Conservation (phyloP, 2,888 invertebrate genomes). For the Chaitophorus viminalis region DNA sequence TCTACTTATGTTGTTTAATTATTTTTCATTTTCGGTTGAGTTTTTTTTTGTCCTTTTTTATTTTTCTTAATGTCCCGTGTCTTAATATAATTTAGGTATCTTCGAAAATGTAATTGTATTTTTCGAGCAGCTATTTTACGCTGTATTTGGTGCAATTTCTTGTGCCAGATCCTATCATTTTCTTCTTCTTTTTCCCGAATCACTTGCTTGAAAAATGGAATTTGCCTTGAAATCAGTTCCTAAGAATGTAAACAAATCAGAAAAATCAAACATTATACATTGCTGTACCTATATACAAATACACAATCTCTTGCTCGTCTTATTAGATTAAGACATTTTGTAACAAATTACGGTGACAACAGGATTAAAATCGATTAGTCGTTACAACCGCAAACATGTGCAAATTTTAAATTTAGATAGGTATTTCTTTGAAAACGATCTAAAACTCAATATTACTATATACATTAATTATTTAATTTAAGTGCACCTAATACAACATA, state of each 20-base stretch:
- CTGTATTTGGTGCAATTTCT: slow-evolving; percentile 68
- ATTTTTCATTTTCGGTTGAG: background rate
- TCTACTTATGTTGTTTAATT: background rate
- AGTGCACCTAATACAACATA: too few species aligned
- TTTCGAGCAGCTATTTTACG: slow-evolving; percentile 66
- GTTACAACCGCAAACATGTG: too few species aligned
- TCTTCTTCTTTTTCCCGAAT: slow-evolving; percentile 73
- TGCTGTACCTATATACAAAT: too few species aligned
- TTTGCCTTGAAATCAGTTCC: slow-evolving; percentile 71
- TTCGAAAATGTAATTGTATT: slow-evolving; percentile 68
- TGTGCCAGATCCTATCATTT: slow-evolving; percentile 71
- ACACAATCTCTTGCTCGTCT: too few species aligned
- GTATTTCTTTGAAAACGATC: too few species aligned
- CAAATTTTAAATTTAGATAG: too few species aligned
- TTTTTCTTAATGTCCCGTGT: slow-evolving; percentile 64
- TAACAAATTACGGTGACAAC: too few species aligned
- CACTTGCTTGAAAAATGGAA: slow-evolving; percentile 70
- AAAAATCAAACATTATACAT: background rate
- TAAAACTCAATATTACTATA: too few species aligned
- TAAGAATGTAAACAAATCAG: slow-evolving; percentile 63
- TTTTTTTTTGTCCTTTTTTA: slow-evolving; percentile 56
- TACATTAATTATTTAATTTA: too few species aligned
- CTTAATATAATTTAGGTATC: slow-evolving; percentile 64
- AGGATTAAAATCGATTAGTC: too few species aligned
- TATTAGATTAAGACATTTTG: too few species aligned